These are phyloP conservation scores for Drosophila pallidifrons DNA, from an alignment of 1,140 invertebrate species.

Conservation along the genomic window DNA sequence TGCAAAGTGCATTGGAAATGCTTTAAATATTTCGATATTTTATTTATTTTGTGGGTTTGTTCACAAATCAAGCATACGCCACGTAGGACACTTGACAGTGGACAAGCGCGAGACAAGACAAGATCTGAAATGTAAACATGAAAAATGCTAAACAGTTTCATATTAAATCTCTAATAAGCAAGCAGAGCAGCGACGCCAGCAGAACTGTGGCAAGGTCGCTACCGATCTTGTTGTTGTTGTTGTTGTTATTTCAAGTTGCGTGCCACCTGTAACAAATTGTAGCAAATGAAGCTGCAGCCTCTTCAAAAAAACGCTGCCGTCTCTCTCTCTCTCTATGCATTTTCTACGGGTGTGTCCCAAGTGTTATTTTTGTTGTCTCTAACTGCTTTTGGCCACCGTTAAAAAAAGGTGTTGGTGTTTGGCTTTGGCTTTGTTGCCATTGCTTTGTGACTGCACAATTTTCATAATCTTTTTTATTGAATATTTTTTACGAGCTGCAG, in stretches of 20 bases:
- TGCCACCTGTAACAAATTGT: slow-evolving; percentile 76
- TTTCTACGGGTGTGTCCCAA: slow-evolving; percentile 55
- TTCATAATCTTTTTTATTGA: slow-evolving; percentile 79
- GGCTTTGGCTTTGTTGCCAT: not conserved
- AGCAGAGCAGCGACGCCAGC: slow-evolving; percentile 39
- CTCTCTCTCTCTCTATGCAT: slow-evolving; percentile 46
- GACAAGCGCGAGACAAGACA: slow-evolving; percentile 10
- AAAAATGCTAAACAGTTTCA: slow-evolving; percentile 38
- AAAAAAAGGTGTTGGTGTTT: slow-evolving; percentile 39
- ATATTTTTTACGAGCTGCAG: slow-evolving; percentile 59
- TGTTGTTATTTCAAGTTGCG: slow-evolving; percentile 25
- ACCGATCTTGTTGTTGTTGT: slow-evolving; percentile 32
- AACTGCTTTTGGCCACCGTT: slow-evolving; percentile 26
- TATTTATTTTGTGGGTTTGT: slow-evolving; percentile 37
- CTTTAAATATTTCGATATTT: slow-evolving; percentile 14
- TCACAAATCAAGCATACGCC: slow-evolving; percentile 43
- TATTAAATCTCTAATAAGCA: slow-evolving; percentile 10
- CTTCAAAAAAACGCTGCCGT: slow-evolving; percentile 49
- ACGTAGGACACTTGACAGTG: slow-evolving; percentile 47
- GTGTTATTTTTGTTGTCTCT: slow-evolving; percentile 14
- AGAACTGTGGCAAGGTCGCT: slow-evolving; percentile 67
- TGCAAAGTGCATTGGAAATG: slow-evolving; percentile 67
- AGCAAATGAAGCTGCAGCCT: slow-evolving; percentile 63
- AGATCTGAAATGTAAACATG: slow-evolving; percentile 48
- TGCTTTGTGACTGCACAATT: slow-evolving; percentile 63